phyloP scores from a whole-genome alignment of 2,888 invertebrate species.

The Cerastis rubricosa region DNA sequence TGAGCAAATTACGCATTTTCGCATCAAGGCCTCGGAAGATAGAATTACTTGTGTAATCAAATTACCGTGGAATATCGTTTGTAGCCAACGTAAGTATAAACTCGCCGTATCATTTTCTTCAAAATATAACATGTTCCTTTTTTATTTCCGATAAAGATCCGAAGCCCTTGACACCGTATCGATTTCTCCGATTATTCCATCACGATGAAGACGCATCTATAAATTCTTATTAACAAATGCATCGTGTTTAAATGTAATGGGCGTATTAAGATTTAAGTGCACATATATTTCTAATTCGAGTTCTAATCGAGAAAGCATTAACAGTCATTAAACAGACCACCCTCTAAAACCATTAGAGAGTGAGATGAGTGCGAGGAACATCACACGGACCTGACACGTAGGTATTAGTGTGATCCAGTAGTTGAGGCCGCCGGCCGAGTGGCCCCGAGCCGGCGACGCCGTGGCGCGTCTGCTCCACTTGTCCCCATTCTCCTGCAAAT shows the following conservation, averaged over 20 bases:
- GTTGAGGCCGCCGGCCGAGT: slow-evolving; percentile 59
- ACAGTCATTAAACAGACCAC: slow-evolving; percentile 66
- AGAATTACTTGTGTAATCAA: slow-evolving; percentile 53
- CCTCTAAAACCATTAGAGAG: slow-evolving; percentile 74
- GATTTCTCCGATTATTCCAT: slow-evolving; percentile 42
- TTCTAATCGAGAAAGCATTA: slow-evolving; percentile 66
- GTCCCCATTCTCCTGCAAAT: slow-evolving; percentile 86
- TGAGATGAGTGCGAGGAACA: slow-evolving; percentile 68
- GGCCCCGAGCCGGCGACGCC: slow-evolving; percentile 70
- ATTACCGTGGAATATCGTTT: slow-evolving; percentile 49
- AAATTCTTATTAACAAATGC: slow-evolving; percentile 21
- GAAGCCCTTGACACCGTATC: slow-evolving; percentile 39
- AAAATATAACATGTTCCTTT: slow-evolving; percentile 32
- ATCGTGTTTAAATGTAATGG: slow-evolving; percentile 41
- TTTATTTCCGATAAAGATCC: slow-evolving; percentile 49
- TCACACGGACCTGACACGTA: slow-evolving; percentile 45
- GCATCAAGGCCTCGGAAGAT: slow-evolving; percentile 36
- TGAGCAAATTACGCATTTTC: slow-evolving; percentile 53
- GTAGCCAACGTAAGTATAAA: slow-evolving; percentile 20
- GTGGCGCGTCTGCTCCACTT: slow-evolving; percentile 84
- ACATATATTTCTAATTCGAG: slow-evolving; percentile 55
- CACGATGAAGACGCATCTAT: slow-evolving; percentile 23
- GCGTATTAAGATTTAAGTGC: slow-evolving; percentile 55
- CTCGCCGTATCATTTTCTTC: slow-evolving; percentile 38
- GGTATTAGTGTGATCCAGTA: slow-evolving; percentile 64